phyloP scores from a whole-genome alignment of 1,140 invertebrate genomes.

The Cydia strobilella region DNA sequence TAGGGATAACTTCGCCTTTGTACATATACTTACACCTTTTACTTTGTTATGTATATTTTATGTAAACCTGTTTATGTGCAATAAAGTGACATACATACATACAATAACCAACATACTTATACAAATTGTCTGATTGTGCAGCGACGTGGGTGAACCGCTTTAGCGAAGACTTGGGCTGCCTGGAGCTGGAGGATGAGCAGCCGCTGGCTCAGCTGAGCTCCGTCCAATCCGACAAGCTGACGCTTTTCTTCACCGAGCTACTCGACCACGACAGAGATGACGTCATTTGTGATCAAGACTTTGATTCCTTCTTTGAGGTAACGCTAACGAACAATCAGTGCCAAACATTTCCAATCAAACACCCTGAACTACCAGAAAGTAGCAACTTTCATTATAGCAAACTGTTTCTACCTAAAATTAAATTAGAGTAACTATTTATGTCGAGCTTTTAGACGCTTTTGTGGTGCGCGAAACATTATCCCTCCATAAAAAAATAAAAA shows the following conservation, averaged over 20 bases:
- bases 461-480: background rate
- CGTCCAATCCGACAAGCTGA: conserved; percentile 85
- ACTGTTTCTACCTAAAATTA: background rate
- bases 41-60: too few species aligned
- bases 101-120: too few species aligned
- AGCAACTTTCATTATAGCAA: too few species aligned
- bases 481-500: background rate
- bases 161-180: conserved; percentile 81
- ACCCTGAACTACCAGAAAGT: background rate
- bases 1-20: too few species aligned
- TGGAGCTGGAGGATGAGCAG: conserved; percentile 78
- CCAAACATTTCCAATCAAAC: conserved; percentile 33
- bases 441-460: background rate
- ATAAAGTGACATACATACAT: too few species aligned
- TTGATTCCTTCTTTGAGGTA: conserved; percentile 86
- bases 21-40: too few species aligned
- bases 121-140: conserved; percentile 48
- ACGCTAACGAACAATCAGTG: conserved; percentile 70
- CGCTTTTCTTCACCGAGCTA: conserved; percentile 84
- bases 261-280: conserved; percentile 86
- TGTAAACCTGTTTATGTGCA: too few species aligned
- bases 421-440: conserved; percentile 3
- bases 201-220: conserved; percentile 78
- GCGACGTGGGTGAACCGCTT: conserved; percentile 86
- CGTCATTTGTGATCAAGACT: conserved; percentile 85